Evolutionary conservation across 1,140 invertebrate species (phyloP), one percentile per base, ranked within the genome.

Genomic region (Panonychus citri): DNA sequence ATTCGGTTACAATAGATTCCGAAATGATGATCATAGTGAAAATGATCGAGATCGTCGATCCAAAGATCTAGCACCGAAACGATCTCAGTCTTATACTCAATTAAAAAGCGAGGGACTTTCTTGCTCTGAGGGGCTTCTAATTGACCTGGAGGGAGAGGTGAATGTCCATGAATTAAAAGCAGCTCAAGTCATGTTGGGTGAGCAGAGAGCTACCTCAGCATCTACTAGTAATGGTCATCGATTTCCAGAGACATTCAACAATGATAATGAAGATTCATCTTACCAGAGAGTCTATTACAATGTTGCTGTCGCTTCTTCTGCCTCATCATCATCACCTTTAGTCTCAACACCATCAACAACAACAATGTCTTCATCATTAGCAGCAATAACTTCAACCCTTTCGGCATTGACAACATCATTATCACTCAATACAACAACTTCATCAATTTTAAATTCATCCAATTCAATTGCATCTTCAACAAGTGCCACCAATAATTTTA

Each of bases 101-200:
- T 49, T 51, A n/a, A 39, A 34, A 43, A 19, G 49, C 39, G 34
- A 48, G 17, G 58, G 50, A n/a, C 55, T 58, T 25, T 51, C 51
- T 21, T 56, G 55, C 8, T 43, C 37, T 27, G 68, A 70, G 50
- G 65, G 62, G 48, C 63, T 67, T n/a, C 55, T 71, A 3, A 71
- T 71, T 53, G 69, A 71, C 59, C 61, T 71, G 13, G 66, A 63
- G 59, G 67, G 68, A 51, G 66, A 67, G 50, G 59, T 58, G 37
- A 25, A 43, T 34, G 57, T 59, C 3, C 46, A 54, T 12, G 42
- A 49, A 19, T 40, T 51, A 34, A 34, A 21, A 19, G 46, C 48
- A 4, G 39, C 42, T 28, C n/a, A 21, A 17, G 24, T 48, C 17
- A 55, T 55, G 54, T 3, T 21, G 5, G 52, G n/a, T 24, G 39